Evolutionary conservation across 2,113 vertebrate genomes (phyloP), one percentile per base, ranked within the genome.

Genomic region (Rissa tridactyla): DNA sequence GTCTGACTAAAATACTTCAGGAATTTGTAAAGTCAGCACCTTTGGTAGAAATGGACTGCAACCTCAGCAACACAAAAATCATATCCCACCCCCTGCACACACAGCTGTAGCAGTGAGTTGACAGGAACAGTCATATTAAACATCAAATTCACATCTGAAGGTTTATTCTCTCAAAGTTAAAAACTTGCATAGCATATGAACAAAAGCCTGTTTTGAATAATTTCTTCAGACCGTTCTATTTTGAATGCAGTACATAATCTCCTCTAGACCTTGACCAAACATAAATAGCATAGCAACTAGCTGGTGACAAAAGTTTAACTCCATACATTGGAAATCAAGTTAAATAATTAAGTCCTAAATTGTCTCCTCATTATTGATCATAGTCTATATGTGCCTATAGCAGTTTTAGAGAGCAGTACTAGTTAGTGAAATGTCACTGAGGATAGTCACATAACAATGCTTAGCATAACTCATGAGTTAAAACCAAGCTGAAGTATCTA

Each of bases 21-120:
- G 77, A 95, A 96, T 97, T 23, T 85, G 89, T 91, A 29, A 94
- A 94, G 83, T 97, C 96, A 97, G 95, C 95, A 95, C 40, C 86
- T 87, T 82, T 65, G 8, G 38, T 1, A 81, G 82, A 87, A 94
- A 86, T 1, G 47, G 79, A 92, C 2, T 95, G 94, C 94, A 94
- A 75, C 42, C 75, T 94, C 93, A 94, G 90, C 86, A 94, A 71
- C 36, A 55, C 11, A 77, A 92, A 83, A 88, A 30, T 22, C 55
- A 46, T 92, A 88, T 75, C 82, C 42, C n/a, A 87, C 30, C 46
- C 76, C 29, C 61, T 55, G 21, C 7, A 18, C 69, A 86, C 34
- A 82, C 18, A 95, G 69, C 65, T 64, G 32, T 30, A 81, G 66
- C 77, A 87, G 11, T 0, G 4, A 89, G 52, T 58, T 89, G 83